Conservation (phyloP, 2,888 invertebrate genomes). For the Dynastes tityus region DNA sequence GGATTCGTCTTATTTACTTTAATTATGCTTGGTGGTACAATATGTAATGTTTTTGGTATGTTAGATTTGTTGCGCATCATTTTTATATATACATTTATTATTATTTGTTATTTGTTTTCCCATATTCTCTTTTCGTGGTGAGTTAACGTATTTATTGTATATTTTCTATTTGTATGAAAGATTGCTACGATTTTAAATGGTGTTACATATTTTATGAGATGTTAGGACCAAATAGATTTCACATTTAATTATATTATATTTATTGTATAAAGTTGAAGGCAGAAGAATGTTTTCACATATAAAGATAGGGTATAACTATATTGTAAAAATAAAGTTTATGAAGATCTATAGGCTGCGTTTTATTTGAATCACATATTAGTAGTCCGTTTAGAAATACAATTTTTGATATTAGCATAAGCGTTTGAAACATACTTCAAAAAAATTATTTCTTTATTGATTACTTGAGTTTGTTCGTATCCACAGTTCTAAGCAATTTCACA, state of each 20-base stretch:
- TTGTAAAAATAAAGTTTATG: slow-evolving; percentile 52
- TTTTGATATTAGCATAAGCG: not conserved
- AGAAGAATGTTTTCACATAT: slow-evolving; percentile 57
- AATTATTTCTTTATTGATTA: not conserved
- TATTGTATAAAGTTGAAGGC: slow-evolving; percentile 56
- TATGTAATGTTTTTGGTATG: slow-evolving; percentile 23
- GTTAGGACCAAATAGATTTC: slow-evolving; percentile 67
- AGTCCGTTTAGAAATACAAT: not conserved
- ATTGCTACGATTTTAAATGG: slow-evolving; percentile 44
- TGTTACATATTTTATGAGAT: slow-evolving; percentile 61
- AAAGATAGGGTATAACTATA: slow-evolving; percentile 48
- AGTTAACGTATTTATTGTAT: slow-evolving; percentile 46
- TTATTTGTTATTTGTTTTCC: slow-evolving; percentile 39
- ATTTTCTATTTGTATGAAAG: slow-evolving; percentile 47
- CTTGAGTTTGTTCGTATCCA: not conserved
- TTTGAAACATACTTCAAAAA: not conserved
- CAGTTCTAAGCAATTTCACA: no score
- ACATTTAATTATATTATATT: slow-evolving; percentile 61
- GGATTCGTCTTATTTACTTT: not conserved
- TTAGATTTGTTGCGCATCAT: slow-evolving; percentile 20
- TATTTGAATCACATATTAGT: not conserved
- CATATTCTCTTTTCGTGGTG: slow-evolving; percentile 19
- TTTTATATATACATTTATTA: slow-evolving; percentile 27
- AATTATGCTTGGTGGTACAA: slow-evolving; percentile 16
- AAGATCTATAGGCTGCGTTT: slow-evolving; percentile 28